phyloP scores from a whole-genome alignment of 2,113 vertebrate species.

The Corythaeola cristata region DNA sequence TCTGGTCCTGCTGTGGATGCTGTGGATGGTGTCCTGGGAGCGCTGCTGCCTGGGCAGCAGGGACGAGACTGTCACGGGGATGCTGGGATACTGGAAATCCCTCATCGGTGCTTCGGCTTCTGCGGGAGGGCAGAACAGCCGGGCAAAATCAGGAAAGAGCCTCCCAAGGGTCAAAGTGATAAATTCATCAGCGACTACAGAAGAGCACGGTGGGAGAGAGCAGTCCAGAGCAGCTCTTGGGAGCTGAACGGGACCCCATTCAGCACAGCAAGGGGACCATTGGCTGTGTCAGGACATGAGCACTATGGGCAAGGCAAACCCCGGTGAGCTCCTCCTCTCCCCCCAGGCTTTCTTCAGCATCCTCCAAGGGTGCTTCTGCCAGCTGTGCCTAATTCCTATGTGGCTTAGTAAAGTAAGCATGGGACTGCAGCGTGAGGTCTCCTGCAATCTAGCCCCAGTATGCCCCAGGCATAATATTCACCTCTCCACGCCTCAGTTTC shows the following conservation, averaged over 20 bases:
- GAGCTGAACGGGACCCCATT: background rate
- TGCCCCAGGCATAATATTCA: background rate
- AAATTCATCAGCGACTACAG: background rate
- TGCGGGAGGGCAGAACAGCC: background rate
- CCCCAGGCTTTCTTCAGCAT: background rate
- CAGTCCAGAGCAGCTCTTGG: background rate
- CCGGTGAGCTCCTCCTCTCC: background rate
- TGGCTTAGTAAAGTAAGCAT: background rate
- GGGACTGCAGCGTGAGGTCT: background rate
- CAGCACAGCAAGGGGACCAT: background rate
- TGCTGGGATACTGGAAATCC: background rate
- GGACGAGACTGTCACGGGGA: background rate
- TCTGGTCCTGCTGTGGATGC: background rate
- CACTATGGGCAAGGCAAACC: background rate
- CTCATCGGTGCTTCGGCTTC: fast-evolving
- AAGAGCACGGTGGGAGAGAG: fast-evolving
- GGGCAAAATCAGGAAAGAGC: background rate
- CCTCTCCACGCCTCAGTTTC: background rate
- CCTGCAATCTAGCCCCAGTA: background rate
- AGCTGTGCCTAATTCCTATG: background rate
- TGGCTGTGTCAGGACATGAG: background rate
- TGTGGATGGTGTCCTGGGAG: background rate
- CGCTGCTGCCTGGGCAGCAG: fast-evolving
- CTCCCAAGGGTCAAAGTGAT: background rate
- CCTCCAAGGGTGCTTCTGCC: background rate